Evolutionary conservation across 2,888 invertebrate genomes (phyloP).

Genomic region (Nomada ferruginata): DNA sequence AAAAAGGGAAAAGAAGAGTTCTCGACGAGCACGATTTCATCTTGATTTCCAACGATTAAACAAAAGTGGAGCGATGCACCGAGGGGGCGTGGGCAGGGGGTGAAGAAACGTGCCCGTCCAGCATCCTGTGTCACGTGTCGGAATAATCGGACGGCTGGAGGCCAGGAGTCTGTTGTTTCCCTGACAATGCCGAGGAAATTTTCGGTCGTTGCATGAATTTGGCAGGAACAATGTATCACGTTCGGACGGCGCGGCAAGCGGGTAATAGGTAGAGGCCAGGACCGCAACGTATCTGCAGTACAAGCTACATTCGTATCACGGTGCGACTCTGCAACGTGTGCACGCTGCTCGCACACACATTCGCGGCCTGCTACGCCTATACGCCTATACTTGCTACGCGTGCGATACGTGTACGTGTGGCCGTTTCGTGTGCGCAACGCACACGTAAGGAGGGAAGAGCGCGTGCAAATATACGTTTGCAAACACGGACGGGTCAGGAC

Average conservation of each 20-base stretch:
- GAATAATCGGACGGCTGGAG: conserved; percentile 39
- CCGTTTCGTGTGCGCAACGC: neutral
- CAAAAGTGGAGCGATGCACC: conserved; percentile 20
- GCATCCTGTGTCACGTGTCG: conserved; percentile 47
- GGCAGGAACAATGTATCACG: conserved; percentile 72
- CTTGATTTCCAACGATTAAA: conserved; percentile 37
- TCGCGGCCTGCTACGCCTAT: conserved; percentile 19
- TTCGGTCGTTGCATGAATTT: conserved; percentile 73
- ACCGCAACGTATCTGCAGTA: conserved; percentile 79
- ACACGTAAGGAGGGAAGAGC: conserved; percentile 14
- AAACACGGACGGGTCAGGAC: neutral
- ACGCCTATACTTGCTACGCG: too few relatives aligned
- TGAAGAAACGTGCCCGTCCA: conserved; percentile 8
- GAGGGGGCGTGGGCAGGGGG: neutral
- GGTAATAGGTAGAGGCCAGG: conserved; percentile 62
- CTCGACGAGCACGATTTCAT: neutral
- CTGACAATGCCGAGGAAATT: conserved; percentile 54
- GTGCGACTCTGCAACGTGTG: conserved; percentile 56
- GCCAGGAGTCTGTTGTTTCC: conserved; percentile 29
- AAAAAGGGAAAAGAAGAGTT: neutral
- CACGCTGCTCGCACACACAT: conserved; percentile 9
- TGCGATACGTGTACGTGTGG: neutral
- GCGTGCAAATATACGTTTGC: conserved; percentile 34
- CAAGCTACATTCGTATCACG: conserved; percentile 71
- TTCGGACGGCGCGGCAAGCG: conserved; percentile 56